Conservation (phyloP, 2,888 invertebrate genomes). For the Hirtodrosophila duncani region DNA sequence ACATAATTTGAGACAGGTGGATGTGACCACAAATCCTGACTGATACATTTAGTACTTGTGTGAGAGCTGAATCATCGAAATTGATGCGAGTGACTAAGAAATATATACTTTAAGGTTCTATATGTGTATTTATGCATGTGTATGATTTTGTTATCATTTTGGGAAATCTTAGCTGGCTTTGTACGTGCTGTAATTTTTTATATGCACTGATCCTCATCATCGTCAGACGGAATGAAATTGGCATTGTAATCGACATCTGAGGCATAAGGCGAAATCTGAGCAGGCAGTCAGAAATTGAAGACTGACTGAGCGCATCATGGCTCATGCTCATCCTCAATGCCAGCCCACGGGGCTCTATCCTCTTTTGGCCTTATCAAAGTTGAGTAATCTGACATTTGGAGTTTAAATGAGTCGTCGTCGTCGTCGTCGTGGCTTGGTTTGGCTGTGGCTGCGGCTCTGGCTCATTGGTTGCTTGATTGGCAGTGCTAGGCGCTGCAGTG, state of each 20-base stretch:
- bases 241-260: constrained; percentile 65
- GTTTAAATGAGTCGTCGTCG: constrained; percentile 56
- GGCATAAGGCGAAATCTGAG: constrained; percentile 45
- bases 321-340: constrained; percentile 42
- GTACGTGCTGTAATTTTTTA: constrained; percentile 60
- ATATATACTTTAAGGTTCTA: too few species aligned
- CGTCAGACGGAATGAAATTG: constrained; percentile 61
- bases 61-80: too few species aligned
- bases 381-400: constrained; percentile 68
- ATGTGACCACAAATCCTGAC: too few species aligned
- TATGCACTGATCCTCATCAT: constrained; percentile 57
- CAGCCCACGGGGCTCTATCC: constrained; percentile 43
- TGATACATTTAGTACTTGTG: too few species aligned
- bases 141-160: constrained; percentile 51
- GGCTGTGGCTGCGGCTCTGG: neutral
- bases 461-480: constrained; percentile 2
- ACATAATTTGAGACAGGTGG: too few species aligned
- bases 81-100: too few species aligned
- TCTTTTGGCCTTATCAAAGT: constrained; percentile 47
- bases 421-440: neutral
- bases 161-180: constrained; percentile 44
- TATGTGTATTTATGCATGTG: neutral
- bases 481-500: neutral
- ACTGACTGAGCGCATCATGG: neutral
- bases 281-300: constrained; percentile 26